Evolutionary conservation across 2,113 vertebrate species (phyloP), one percentile per base, ranked within the genome.

Genomic region (Chionis minor): DNA sequence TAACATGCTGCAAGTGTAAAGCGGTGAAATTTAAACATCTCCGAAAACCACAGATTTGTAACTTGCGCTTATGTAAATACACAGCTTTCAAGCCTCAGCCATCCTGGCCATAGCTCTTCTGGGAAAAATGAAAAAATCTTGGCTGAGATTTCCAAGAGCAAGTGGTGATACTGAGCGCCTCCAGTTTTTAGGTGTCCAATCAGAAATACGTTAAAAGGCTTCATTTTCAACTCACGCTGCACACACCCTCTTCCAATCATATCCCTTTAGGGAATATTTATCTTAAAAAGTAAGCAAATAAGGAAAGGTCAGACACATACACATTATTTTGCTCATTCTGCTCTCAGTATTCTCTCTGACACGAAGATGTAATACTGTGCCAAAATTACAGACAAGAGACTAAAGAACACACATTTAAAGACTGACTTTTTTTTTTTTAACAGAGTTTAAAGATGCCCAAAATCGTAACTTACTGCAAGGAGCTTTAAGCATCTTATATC

Each of bases 21-120:
- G 97, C 52, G 80, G 96, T 97, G 96, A 98, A 98, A 98, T 97
- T 97, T 93, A 94, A 97, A 97, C 94, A 96, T 97, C 96, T 96
- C 96, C 47, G 6, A 92, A 97, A 98, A 96, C 97, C 97, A 94
- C 97, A 97, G 97, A 97, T 98, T 97, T 96, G 97, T 98, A 98
- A 97, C 97, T 97, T 95, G 94, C 8, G 56, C 98, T 98, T 98
- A 97, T 97, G 96, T 97, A 98, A 98, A 98, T 95, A 97, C 89
- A 90, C 87, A 88, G 91, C 91, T 94, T 88, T 94, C 97, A 91
- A 91, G 81, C 54, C 91, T 96, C 94, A 93, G 95, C 94, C 93
- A 3, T 91, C 63, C 89, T 59, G 89, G 78, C 92, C 91, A 77
- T 77, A 85, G 92, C 73, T 91, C 96, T 97, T 94, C 94, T 81